phyloP scores from a whole-genome alignment of 2,797 vertebrate genomes.

The Synanceia verrucosa region DNA sequence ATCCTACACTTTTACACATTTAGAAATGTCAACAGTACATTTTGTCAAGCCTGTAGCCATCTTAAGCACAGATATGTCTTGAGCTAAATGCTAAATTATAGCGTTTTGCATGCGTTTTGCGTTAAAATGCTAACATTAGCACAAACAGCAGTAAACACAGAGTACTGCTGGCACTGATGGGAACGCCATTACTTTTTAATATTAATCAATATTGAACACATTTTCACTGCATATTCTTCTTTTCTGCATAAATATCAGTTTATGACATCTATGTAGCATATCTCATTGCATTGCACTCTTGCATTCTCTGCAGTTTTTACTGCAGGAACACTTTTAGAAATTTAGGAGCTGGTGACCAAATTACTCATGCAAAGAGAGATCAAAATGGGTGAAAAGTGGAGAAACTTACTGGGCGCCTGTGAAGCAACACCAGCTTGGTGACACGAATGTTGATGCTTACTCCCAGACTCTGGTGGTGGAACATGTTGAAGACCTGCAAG shows the following conservation, averaged over 20 bases:
- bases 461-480: constrained; percentile 93
- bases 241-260: no score
- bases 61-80: background rate
- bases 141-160: background rate
- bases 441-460: constrained; percentile 92
- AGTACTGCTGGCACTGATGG: background rate
- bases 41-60: background rate
- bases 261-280: no score
- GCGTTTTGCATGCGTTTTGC: background rate
- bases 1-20: background rate
- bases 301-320: no score
- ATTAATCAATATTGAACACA: background rate
- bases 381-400: background rate
- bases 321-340: background rate
- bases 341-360: background rate
- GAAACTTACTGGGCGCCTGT: constrained; percentile 90
- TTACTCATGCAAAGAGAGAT: no score
- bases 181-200: background rate
- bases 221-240: no score
- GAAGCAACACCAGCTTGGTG: constrained; percentile 93
- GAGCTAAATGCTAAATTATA: background rate
- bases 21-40: background rate
- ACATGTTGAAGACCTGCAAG: constrained; percentile 96
- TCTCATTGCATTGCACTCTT: no score
- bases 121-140: background rate